Base-by-base conservation (phyloP, 2,113 vertebrate species). In the Sula dactylatra region DNA sequence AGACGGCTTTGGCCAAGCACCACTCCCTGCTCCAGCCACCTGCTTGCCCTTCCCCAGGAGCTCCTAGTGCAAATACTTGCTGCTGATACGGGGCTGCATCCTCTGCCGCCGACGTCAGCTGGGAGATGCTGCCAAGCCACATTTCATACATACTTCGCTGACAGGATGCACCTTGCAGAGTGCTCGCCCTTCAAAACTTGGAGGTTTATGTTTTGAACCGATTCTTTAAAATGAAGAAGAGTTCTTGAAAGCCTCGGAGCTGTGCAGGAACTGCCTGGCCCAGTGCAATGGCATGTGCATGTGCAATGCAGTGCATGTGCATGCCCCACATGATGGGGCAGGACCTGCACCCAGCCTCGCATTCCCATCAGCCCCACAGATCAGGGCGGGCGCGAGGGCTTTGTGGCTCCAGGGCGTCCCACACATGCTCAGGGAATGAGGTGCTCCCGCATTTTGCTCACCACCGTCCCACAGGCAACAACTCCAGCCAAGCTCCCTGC, bases 41-140 rank as follows among this genome's bases (percentile, higher is more conserved):
- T 15, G 45, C 42, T 70, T 6, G 1, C 13, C 74, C 64, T 77
- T 73, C 34, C 44, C 47, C 21, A 27, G 82, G 44, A 79, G 36
- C 52, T 86, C 38, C 22, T 3, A 3, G 18, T 10, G 29, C 58
- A 52, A 62, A 49, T 0, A 2, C 42, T 13, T 26, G 32, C 47
- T 61, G 50, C 61, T 2, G 2, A 36, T 12, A 47, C 1, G 3
- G 47, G 56, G 88, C 78, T 87, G 91, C 56, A n/a, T 10, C 29
- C 69, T 69, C 47, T 1, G 4, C 16, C 2, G 11, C 67, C 7
- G 0, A 3, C 0, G 0, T 8, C 85, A 92, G 56, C 49, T 0
- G 0, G 69, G 31, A 84, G 77, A 61, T 13, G 54, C 54, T 94
- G 95, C 84, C 84, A 78, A 91, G 58, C 24, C 12, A 2, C 70